Conservation (phyloP, 2,113 vertebrate species). For the Terrapene triunguis region DNA sequence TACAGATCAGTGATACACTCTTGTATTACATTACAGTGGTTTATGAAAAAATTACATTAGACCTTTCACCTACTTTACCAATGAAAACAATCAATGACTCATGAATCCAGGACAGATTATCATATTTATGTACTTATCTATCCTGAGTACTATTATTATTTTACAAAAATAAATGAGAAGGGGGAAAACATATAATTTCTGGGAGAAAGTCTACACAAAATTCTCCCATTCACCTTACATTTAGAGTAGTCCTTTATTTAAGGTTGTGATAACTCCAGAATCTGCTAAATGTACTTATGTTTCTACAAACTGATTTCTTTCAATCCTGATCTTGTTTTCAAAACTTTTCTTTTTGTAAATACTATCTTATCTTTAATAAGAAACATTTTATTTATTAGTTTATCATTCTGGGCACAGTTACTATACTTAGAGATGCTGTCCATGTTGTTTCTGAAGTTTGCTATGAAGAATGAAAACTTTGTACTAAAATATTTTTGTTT, state of each 20-base stretch:
- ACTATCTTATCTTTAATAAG: background rate
- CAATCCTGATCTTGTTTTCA: background rate
- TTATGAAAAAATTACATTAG: background rate
- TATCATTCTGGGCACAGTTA: background rate
- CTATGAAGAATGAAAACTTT: conserved; percentile 17
- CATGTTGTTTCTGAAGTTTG: conserved; percentile 12
- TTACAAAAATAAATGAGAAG: background rate
- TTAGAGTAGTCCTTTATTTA: background rate
- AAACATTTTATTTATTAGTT: background rate
- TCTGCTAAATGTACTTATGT: background rate
- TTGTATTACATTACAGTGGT: background rate
- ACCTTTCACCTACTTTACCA: background rate
- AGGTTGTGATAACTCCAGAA: background rate
- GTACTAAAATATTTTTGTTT: conserved; percentile 20
- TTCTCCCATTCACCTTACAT: background rate
- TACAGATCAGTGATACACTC: background rate
- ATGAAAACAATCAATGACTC: background rate
- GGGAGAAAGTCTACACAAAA: background rate
- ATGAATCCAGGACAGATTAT: background rate
- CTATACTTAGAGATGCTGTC: background rate
- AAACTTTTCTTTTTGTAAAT: background rate
- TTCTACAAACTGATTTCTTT: background rate
- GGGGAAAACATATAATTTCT: background rate
- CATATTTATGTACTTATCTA: background rate
- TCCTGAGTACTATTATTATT: background rate